Percentiles rank a stretch among this genome's conserved stretches.
These are phyloP conservation scores for Anguilla anguilla DNA, from an alignment of 2,797 vertebrate species.

Conservation along the genomic window DNA sequence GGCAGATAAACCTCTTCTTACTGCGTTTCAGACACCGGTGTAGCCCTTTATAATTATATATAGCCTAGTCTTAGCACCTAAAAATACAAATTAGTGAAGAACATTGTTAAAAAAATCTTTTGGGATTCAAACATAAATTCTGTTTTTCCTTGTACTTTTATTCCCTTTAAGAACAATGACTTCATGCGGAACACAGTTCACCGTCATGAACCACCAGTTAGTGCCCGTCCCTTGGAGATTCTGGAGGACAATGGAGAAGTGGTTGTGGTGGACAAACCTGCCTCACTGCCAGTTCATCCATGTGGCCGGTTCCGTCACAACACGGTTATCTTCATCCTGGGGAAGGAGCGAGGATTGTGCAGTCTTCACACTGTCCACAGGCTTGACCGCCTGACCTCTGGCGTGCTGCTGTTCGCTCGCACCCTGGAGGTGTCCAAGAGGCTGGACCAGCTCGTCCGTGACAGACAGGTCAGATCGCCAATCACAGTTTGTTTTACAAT, in stretches of 20 bases:
- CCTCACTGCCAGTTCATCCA: conserved; percentile 94
- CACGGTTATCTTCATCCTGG: conserved; percentile 95
- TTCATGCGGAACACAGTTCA: conserved; percentile 90
- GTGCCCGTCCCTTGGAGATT: conserved; percentile 75
- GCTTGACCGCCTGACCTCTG: conserved; percentile 92
- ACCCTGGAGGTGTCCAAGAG: conserved; percentile 84
- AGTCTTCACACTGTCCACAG: conserved; percentile 91
- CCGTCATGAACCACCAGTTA: conserved; percentile 94
- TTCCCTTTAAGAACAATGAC: conserved; percentile 85
- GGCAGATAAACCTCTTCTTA: too few species aligned
- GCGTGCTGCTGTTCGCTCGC: conserved; percentile 93
- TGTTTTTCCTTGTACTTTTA: conserved; percentile 5
- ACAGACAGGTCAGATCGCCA: conserved; percentile 70
- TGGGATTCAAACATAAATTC: neutral
- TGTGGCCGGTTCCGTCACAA: conserved; percentile 97
- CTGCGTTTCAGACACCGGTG: too few species aligned
- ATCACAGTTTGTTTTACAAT: neutral
- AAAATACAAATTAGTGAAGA: too few species aligned
- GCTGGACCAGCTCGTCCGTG: conserved; percentile 89
- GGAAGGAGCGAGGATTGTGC: conserved; percentile 86
- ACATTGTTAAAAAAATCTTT: too few species aligned
- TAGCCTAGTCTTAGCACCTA: too few species aligned
- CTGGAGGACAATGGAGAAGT: conserved; percentile 85
- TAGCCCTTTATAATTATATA: too few species aligned
- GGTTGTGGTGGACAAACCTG: conserved; percentile 92